These are phyloP conservation scores for Hoplodrina blanda DNA, from an alignment of 2,888 invertebrate species.

Conservation along the genomic window DNA sequence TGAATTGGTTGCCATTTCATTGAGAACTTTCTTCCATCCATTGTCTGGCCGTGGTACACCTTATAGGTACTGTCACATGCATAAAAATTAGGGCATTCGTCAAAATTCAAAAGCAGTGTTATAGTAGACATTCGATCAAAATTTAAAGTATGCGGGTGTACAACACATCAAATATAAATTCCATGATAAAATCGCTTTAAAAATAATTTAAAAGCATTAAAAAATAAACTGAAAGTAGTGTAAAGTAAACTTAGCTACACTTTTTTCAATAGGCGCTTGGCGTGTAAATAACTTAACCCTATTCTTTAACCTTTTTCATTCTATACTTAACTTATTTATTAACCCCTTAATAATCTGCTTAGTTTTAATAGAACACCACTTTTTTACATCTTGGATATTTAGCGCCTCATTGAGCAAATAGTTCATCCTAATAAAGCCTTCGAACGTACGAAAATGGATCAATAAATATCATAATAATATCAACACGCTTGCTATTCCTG, in stretches of 20 bases:
- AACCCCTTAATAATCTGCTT: not conserved
- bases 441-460: not conserved
- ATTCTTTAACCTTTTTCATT: not conserved
- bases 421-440: not conserved
- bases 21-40: no score
- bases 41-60: no score
- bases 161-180: no score
- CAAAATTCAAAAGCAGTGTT: no score
- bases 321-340: not conserved
- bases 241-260: slow-evolving; percentile 16
- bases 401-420: slow-evolving; percentile 5
- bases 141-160: no score
- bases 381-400: slow-evolving; percentile 5
- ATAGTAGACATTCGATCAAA: no score
- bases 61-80: no score
- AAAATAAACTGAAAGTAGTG: not conserved
- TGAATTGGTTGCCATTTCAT: no score
- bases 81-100: no score
- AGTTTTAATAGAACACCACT: not conserved
- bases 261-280: slow-evolving; percentile 9
- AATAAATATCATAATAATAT: not conserved
- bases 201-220: no score
- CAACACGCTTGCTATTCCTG: not conserved
- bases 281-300: not conserved
- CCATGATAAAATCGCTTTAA: no score